phyloP scores from a whole-genome alignment of 2,888 invertebrate species.

The Petrolisthes manimaculis region DNA sequence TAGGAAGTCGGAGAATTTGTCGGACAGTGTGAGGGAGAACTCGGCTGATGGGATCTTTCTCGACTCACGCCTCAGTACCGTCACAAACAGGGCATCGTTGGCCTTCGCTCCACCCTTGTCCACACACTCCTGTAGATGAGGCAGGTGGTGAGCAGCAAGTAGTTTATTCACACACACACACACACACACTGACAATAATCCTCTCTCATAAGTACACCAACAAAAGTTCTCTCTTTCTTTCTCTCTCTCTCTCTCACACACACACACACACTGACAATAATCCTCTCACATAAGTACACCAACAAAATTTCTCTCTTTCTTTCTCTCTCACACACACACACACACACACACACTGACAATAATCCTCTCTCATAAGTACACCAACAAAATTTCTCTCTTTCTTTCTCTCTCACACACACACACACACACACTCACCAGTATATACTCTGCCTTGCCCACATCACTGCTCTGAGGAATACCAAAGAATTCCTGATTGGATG shows the following conservation, averaged over 20 bases:
- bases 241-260: not conserved
- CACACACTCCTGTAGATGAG: conserved; percentile 60
- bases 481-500: conserved; percentile 88
- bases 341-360: not conserved
- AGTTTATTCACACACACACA: not conserved
- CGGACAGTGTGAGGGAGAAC: conserved; percentile 67
- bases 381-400: not conserved
- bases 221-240: not conserved
- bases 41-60: conserved; percentile 64
- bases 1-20: conserved; percentile 69
- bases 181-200: too few species aligned
- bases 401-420: not conserved
- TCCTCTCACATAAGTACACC: not conserved
- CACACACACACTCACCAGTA: conserved; percentile 74
- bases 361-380: too few species aligned
- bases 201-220: not conserved
- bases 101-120: conserved; percentile 58
- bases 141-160: not conserved
- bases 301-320: not conserved
- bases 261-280: not conserved
- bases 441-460: conserved; percentile 82
- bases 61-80: conserved; percentile 21
- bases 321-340: not conserved
- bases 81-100: conserved; percentile 61
- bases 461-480: conserved; percentile 84